Base-by-base conservation (phyloP, 1,140 invertebrate genomes). In the Mya arenaria region DNA sequence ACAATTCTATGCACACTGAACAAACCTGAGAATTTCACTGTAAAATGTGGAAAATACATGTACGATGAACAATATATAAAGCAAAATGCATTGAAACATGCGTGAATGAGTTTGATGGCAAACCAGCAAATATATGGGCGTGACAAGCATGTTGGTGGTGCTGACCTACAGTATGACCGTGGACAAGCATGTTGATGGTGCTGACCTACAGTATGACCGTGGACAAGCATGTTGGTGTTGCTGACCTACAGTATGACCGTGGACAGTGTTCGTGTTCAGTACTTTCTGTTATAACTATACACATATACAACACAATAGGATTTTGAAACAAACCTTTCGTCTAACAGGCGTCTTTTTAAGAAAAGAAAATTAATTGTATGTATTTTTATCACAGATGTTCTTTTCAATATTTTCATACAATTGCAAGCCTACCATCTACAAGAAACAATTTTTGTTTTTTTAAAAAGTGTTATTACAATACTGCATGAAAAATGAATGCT, bases 11-110 rank as follows among this genome's bases (percentile, higher is more conserved):
- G 56, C 1, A 48, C 25, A 1, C 58, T 34, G 36, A 56, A 71
- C 68, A 39, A 71, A 71, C 68, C 68, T 71, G 68, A 34, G 28
- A 52, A 71, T 71, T 30, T 71, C 68, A 56, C 69, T 72, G 69
- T 58, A 72, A 72, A 56, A 71, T 71, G 48, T 71, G 56, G 34
- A 17, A 44, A 34, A 52, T 19, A 55, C 19, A 3, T n/a, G 19
- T 37, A 39, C 10, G n/a, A 8, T 62, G n/a, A 32, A 62, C 58
- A 62, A 62, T 28, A 62, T 62, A 28, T 62, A 62, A 62, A 62
- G 58, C 58, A 62, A 23, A n/a, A n/a, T n/a, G n/a, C n/a, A n/a
- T n/a, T n/a, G n/a, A n/a, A n/a, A n/a, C n/a, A n/a, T n/a, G n/a
- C n/a, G n/a, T 8, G 25, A 62, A 8, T 32, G 17, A 23, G 15